These are phyloP conservation scores for Dysidea cf. avara DNA, from an alignment of 37 sponge, comb jelly and placozoan species.

Conservation along the genomic window DNA sequence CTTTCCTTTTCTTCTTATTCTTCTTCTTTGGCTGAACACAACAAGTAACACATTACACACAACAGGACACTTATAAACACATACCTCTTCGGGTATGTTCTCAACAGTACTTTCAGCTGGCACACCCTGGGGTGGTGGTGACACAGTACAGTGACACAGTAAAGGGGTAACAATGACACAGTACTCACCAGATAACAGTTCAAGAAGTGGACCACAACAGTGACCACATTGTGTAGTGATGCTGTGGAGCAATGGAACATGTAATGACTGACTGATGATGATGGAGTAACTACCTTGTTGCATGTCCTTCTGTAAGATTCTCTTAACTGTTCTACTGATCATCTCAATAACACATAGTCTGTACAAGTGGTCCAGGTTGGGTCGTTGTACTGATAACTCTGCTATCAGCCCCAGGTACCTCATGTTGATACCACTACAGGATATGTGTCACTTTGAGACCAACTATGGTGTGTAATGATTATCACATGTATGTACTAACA, in stretches of 20 bases:
- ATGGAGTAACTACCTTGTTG: slow-evolving; percentile 44
- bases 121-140: not conserved
- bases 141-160: slow-evolving; percentile 3
- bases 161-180: not conserved
- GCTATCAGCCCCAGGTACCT: slow-evolving; percentile 87
- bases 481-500: too few relatives aligned
- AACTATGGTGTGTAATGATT: too few relatives aligned
- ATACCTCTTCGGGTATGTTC: too few relatives aligned
- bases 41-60: too few relatives aligned
- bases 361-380: slow-evolving; percentile 68
- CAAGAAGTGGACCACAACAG: slow-evolving; percentile 70
- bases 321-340: slow-evolving; percentile 75
- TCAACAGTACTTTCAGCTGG: too few relatives aligned
- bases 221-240: slow-evolving; percentile 43
- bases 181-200: slow-evolving; percentile 73
- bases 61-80: too few relatives aligned
- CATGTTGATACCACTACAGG: slow-evolving; percentile 90
- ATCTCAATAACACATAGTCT: slow-evolving; percentile 81
- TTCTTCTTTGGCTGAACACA: slow-evolving; percentile 19
- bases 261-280: not conserved
- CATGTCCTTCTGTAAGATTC: slow-evolving; percentile 52
- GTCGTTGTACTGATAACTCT: slow-evolving; percentile 22
- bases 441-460: not conserved
- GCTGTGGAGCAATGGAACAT: slow-evolving; percentile 29
- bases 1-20: slow-evolving; percentile 33